Conservation (phyloP, 2,797 vertebrate species). For the Oreortyx pictus region DNA sequence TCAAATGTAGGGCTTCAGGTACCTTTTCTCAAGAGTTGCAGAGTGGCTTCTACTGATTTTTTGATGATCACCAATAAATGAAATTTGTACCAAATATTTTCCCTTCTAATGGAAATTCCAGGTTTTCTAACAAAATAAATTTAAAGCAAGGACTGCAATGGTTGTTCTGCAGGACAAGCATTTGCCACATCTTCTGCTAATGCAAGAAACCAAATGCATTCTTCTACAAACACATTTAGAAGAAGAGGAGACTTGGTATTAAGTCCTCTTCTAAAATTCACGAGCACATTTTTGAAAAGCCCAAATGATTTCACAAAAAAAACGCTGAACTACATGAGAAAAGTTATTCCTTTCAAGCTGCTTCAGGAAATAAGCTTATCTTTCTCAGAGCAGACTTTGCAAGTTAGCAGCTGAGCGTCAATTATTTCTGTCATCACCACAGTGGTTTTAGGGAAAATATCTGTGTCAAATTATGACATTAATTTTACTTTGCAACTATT, state of each 20-base stretch:
- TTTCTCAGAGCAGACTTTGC: neutral
- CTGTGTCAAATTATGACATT: neutral
- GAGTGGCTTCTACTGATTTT: neutral
- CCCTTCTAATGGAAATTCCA: neutral
- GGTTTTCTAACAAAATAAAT: neutral
- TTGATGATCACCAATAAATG: neutral
- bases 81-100: neutral
- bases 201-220: neutral
- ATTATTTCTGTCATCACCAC: slow-evolving; percentile 8
- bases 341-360: neutral
- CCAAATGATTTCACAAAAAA: neutral
- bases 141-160: neutral
- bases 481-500: neutral
- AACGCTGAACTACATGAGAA: neutral
- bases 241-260: neutral
- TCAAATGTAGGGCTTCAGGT: neutral
- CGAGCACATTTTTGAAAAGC: neutral
- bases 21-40: neutral
- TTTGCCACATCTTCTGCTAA: neutral
- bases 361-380: slow-evolving; percentile 26
- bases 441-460: neutral
- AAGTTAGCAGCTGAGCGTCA: neutral
- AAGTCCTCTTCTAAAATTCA: neutral
- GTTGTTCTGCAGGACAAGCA: neutral
- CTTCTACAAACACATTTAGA: neutral